Percentiles rank a stretch among this genome's conserved stretches.
Evolutionary conservation across 2,888 invertebrate genomes (phyloP).

Genomic region (Nephrotoma appendiculata): DNA sequence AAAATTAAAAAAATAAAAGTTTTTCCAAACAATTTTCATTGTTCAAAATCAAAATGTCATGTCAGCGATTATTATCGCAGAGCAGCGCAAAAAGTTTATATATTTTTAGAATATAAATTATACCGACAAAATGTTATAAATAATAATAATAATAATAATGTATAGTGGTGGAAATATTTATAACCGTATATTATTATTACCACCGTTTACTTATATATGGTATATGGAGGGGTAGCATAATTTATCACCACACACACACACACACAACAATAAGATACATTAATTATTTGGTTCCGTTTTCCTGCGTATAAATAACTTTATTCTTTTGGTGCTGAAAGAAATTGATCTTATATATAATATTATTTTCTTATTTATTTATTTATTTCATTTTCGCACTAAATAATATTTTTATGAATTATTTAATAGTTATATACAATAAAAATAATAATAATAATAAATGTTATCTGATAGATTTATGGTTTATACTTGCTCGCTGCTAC

Average conservation of each 20-base stretch:
- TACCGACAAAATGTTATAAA: neutral
- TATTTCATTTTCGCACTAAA: neutral
- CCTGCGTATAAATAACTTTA: neutral
- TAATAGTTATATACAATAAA: neutral
- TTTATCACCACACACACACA: neutral
- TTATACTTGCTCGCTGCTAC: neutral
- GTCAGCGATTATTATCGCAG: neutral
- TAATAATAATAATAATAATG: neutral
- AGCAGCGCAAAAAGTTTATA: neutral
- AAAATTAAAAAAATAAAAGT: neutral
- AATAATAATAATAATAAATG: neutral
- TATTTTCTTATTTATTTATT: neutral
- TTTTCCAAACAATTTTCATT: neutral
- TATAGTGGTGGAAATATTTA: neutral
- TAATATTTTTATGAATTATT: neutral
- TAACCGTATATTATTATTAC: neutral
- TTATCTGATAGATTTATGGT: neutral
- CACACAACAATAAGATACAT: neutral
- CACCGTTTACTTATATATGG: neutral
- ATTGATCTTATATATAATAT: neutral
- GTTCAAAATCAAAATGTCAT: neutral
- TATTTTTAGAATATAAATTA: neutral
- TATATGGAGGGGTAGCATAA: neutral
- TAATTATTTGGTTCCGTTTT: neutral
- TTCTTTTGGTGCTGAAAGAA: neutral